These are phyloP conservation scores for Aproaerema taeniolella DNA, from an alignment of 2,888 invertebrate species.

Conservation along the genomic window DNA sequence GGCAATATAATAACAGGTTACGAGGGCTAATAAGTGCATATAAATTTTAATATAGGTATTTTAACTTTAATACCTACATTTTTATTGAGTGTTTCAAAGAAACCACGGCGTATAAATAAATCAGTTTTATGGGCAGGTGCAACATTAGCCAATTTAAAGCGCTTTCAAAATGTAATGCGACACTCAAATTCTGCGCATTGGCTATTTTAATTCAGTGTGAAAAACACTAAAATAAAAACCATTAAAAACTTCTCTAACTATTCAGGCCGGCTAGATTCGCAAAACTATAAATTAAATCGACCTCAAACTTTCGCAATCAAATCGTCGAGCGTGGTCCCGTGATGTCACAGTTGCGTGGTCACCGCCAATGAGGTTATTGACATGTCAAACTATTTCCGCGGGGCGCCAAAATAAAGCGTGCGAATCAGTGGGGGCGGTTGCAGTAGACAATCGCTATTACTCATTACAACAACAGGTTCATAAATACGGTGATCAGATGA, in stretches of 20 bases:
- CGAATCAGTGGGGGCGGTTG: slow-evolving; percentile 46
- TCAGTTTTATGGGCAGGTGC: no score
- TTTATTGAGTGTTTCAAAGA: background rate
- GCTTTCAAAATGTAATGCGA: background rate
- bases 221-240: slow-evolving; percentile 40
- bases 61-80: background rate
- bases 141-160: background rate
- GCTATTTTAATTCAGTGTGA: slow-evolving; percentile 20
- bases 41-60: slow-evolving; percentile 28
- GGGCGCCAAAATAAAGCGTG: slow-evolving; percentile 71
- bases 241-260: slow-evolving; percentile 37
- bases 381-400: slow-evolving; percentile 72
- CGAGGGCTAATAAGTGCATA: slow-evolving; percentile 23
- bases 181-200: slow-evolving; percentile 16
- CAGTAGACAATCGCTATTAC: slow-evolving; percentile 29
- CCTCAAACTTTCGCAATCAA: slow-evolving; percentile 58
- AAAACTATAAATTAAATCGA: slow-evolving; percentile 65
- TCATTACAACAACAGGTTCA: slow-evolving; percentile 34
- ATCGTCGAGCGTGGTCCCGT: slow-evolving; percentile 56
- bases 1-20: slow-evolving; percentile 33
- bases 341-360: slow-evolving; percentile 65
- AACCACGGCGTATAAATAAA: no score
- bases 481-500: slow-evolving; percentile 64
- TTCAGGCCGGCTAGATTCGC: slow-evolving; percentile 36
- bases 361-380: slow-evolving; percentile 71